Base-by-base conservation (phyloP, 2,888 invertebrate genomes). In the Tethea ocularis region DNA sequence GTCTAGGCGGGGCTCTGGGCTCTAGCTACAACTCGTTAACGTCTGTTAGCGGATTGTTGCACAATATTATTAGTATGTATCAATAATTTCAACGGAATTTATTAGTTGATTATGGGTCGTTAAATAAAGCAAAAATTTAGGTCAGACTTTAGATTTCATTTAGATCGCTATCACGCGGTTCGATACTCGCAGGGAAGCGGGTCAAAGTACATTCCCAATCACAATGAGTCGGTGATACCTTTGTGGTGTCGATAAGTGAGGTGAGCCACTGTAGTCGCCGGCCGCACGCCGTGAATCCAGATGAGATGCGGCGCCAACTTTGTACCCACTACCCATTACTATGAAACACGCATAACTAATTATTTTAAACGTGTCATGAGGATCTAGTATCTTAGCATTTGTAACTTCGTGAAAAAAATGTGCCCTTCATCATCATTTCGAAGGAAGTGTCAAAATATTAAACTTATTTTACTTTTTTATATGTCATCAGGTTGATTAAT, bases 251-350 rank as follows among this genome's bases (percentile, higher is more conserved):
- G 57, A 64, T 66, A 56, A 67, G 66, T 64, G 64, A 62, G 53
- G 66, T 65, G 65, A 62, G 54, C 54, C 59, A 61, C 62, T 69
- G 71, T 71, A 68, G 68, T 60, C 13, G 8, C 68, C 59, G 58
- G 46, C 17, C 61, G 61, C 77, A 71, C 73, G 83, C 68, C 60
- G 59, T 83, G 91, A 86, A 90, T 91, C 77, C 69, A 68, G 81
- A 91, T 89, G 80, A 86, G 82, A 65, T 57, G 62, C 79, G 91
- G 89, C 89, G 91, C 91, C 90, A 71, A 71, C 64, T 62, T 46
- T 57, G 52, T 62, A 64, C 69, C 62, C 65, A 61, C 68, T 68
- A 75, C 36, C 54, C 33, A 54, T 83, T 82, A 73, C 74, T 79
- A 84, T 82, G 78, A 78, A 77, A 68, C 71, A 68, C 69, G 80